Conservation (phyloP, 2,888 invertebrate species). For the Acleris laterana region DNA sequence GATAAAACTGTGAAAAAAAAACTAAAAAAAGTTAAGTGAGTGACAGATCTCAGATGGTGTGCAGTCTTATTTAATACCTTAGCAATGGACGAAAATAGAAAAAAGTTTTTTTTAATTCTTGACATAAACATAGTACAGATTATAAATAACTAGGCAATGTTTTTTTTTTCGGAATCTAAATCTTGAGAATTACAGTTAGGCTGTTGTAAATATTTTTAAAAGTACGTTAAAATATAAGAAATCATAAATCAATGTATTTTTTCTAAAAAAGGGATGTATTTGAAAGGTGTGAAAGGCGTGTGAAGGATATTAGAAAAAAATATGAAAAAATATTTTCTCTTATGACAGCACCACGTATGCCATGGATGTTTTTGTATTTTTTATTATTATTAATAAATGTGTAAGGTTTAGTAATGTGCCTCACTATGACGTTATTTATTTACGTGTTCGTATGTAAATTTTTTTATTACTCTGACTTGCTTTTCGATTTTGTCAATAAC, state of each 20-base stretch:
- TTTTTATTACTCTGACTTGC: conserved; percentile 25
- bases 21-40: conserved; percentile 74
- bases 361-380: conserved; percentile 43
- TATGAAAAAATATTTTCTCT: conserved; percentile 58
- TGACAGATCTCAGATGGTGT: conserved; percentile 81
- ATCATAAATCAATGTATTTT: conserved; percentile 54
- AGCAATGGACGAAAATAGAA: conserved; percentile 61
- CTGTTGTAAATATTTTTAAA: conserved; percentile 56
- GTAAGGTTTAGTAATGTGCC: conserved; percentile 38
- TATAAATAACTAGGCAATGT: conserved; percentile 60
- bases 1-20: conserved; percentile 77
- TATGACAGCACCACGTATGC: conserved; percentile 55
- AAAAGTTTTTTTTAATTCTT: conserved; percentile 52
- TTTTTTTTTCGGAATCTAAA: conserved; percentile 46
- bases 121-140: conserved; percentile 44
- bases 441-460: conserved; percentile 38
- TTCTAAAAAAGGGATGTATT: conserved; percentile 57
- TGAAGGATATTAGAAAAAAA: conserved; percentile 46
- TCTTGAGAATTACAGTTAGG: conserved; percentile 56
- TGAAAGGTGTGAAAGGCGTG: conserved; percentile 54
- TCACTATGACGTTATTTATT: conserved; percentile 43
- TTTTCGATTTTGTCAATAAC: conserved; percentile 31
- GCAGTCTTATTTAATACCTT: conserved; percentile 72
- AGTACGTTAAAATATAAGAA: conserved; percentile 43
- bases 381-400: conserved; percentile 44